phyloP scores from a whole-genome alignment of 2,888 invertebrate species.

The Dolichomitus sp. region DNA sequence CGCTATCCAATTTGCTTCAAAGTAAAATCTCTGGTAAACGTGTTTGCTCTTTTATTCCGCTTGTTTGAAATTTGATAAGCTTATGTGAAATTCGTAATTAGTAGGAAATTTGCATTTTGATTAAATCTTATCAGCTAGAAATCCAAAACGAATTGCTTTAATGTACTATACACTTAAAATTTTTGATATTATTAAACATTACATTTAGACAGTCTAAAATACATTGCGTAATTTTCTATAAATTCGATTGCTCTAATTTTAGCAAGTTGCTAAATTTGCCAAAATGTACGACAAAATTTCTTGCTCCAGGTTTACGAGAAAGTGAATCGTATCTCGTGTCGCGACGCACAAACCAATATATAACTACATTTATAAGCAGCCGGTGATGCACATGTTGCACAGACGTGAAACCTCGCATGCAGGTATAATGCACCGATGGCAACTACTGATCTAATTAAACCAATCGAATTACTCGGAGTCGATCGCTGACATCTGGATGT shows the following conservation, averaged over 20 bases:
- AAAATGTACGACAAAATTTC: neutral
- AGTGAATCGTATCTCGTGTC: neutral
- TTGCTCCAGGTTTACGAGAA: neutral
- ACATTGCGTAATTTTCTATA: neutral
- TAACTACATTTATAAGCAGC: neutral
- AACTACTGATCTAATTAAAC: constrained; percentile 73
- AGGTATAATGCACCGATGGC: constrained; percentile 26
- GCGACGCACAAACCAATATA: constrained; percentile 4
- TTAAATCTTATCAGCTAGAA: neutral
- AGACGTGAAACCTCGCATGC: constrained; percentile 61
- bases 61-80: too few species aligned
- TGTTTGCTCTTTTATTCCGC: too few species aligned
- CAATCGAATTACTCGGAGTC: constrained; percentile 74
- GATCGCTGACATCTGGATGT: constrained; percentile 54
- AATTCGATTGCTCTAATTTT: neutral
- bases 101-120: neutral
- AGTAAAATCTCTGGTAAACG: too few species aligned
- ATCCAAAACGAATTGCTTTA: neutral
- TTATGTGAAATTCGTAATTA: neutral
- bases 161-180: too few species aligned
- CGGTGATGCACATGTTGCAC: constrained; percentile 59
- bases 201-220: neutral
- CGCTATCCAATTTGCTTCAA: too few species aligned
- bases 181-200: neutral
- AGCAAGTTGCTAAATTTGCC: neutral